Base-by-base conservation (phyloP, 2,888 invertebrate genomes). In the Euphydryas editha region DNA sequence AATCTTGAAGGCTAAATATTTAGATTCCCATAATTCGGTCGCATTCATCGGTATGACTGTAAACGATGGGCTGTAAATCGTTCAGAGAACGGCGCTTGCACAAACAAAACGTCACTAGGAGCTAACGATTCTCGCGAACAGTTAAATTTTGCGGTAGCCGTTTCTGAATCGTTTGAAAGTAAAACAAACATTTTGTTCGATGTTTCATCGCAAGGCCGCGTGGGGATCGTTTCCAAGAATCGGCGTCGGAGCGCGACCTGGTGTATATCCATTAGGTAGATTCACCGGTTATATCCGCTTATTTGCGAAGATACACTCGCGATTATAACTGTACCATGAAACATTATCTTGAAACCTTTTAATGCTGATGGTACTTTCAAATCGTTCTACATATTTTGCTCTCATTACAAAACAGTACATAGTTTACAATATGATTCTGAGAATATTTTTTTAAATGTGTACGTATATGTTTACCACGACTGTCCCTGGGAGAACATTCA, bases 191-290 rank as follows among this genome's bases (percentile, higher is more conserved):
- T 79, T 44, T 79, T 76, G 82, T 80, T 75, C 81, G 80, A 84
- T 87, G 86, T 85, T 88, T 85, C 81, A 86, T 83, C 79, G 80
- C 89, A 89, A 88, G 88, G 89, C 85, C 87, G 82, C 75, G 76
- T 69, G 78, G 75, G 79, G 80, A 87, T 83, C 78, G 81, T 78
- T 90, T 90, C 88, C 73, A 30, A 79, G 90, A 88, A 90, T 59
- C 77, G 71, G 70, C 66, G 67, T 71, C 73, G 63, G 71, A 74
- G 60, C 70, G 74, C 75, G 74, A 79, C 78, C 81, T 81, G 81
- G 81, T 76, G 76, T 79, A 77, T 81, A 78, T 82, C 78, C 77
- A 71, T 59, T 64, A 55, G 61, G 62, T 72, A 65, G 67, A 67
- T 72, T 61, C 63, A 65, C 68, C 66, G 51, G 59, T 63, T 60